Base-by-base conservation (phyloP, 2,113 vertebrate genomes). In the Symphodus melops region DNA sequence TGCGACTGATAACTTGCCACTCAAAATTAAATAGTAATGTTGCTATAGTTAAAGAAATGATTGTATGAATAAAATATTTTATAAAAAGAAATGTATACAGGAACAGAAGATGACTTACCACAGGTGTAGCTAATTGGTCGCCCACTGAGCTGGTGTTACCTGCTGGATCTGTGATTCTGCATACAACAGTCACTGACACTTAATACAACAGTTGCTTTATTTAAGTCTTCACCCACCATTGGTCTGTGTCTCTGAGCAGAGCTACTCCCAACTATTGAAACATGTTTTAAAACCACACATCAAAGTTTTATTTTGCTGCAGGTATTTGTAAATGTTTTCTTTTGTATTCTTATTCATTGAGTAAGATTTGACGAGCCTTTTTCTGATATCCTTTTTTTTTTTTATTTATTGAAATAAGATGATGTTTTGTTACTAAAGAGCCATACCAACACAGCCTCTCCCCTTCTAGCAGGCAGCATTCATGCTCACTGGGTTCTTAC, bases 41-140 rank as follows among this genome's bases (percentile, higher is more conserved):
- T 97, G 93, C 96, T 96, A 93, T 95, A 97, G 96, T 96, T 96
- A 88, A 89, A 90, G 80, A 95, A 94, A 97, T 95, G 96, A 96
- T 97, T 98, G 97, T 98, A 97, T 97, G 96, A 97, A 96, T 98
- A 98, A 94, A 94, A 96, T 95, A 95, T 99, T 99, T 99, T 98
- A 96, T 97, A 97, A 97, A 96, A 91, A 87, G 76, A 88, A 95
- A 95, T 95, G 96, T 96, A 96, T 95, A 95, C 95, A 96, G 94
- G 96, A 95, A 95, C 92, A 91, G 92, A 69, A 95, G 94, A 94
- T 96, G 95, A 95, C 93, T 94, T 93, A 94, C 90, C 63, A 93
- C 87, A 92, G 93, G 93, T 86, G 92, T 20, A 58, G 69, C 14
- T 68, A 79, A 78, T 61, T 66, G 58, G 56, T 95, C 96, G 96